Percentiles rank a stretch among this genome's conserved stretches.
Conservation (phyloP, 2,888 invertebrate genomes). For the Trypoxylon attenuatum region DNA sequence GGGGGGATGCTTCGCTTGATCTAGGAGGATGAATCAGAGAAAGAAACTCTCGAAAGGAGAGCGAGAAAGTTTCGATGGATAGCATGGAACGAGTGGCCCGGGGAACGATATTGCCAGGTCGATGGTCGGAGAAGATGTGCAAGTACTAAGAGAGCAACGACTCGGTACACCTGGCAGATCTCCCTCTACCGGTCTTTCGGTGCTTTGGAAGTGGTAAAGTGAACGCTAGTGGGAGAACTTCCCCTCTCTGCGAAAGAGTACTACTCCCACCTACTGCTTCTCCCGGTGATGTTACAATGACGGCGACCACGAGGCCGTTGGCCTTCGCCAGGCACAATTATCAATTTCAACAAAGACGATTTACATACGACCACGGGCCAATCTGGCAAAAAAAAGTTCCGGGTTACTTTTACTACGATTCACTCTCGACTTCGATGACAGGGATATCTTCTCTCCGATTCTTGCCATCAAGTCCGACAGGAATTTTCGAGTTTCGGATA, state of each 20-base stretch:
- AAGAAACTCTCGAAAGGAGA: not conserved
- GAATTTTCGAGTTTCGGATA: no score
- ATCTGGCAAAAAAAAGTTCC: not conserved
- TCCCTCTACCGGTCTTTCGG: not conserved
- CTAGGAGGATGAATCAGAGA: not conserved
- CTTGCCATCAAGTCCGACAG: no score
- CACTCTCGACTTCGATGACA: not conserved
- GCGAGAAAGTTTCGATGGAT: not conserved
- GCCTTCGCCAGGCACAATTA: conserved; percentile 43
- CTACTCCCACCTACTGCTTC: conserved; percentile 37
- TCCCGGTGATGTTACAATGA: conserved; percentile 38
- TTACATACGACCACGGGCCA: conserved; percentile 12
- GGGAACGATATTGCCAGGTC: conserved; percentile 47
- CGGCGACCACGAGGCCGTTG: conserved; percentile 44
- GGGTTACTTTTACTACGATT: not conserved
- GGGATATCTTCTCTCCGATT: no score
- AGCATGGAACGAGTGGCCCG: not conserved
- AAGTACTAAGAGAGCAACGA: conserved; percentile 40
- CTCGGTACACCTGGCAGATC: conserved; percentile 58
- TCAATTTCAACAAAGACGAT: conserved; percentile 36
- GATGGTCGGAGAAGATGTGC: conserved; percentile 62
- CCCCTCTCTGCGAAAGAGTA: conserved; percentile 45
- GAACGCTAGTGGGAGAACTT: conserved; percentile 35
- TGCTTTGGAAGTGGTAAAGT: conserved; percentile 43
- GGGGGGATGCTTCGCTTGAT: no score